These are phyloP conservation scores for Aegypius monachus DNA, from an alignment of 2,113 vertebrate species.

Conservation along the genomic window DNA sequence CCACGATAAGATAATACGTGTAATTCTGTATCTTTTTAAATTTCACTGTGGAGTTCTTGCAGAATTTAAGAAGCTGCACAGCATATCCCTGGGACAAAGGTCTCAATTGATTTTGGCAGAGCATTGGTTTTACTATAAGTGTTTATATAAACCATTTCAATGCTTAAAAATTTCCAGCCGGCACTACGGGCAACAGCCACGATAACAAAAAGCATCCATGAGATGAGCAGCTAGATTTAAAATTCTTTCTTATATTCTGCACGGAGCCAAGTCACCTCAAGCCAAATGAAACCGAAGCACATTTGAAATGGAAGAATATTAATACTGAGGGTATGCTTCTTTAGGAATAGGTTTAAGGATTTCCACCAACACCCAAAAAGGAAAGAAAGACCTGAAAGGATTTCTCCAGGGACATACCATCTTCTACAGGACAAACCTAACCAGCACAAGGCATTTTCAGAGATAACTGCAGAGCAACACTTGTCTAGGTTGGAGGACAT, in stretches of 20 bases:
- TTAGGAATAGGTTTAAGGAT: neutral
- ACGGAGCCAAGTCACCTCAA: neutral
- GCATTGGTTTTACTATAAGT: neutral
- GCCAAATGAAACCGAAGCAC: neutral
- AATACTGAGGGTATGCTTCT: neutral
- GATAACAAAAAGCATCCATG: accelerated
- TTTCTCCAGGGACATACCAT: neutral
- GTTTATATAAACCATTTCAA: neutral
- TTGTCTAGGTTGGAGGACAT: neutral
- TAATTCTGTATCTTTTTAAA: neutral
- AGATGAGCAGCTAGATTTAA: neutral
- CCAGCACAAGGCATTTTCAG: neutral
- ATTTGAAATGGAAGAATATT: neutral
- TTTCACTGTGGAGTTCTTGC: neutral
- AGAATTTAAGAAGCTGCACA: neutral
- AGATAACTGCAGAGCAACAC: neutral
- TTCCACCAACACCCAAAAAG: neutral
- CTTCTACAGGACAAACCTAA: neutral
- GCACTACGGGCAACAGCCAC: neutral
- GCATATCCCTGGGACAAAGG: neutral
- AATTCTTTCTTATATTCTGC: neutral
- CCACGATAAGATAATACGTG: accelerated
- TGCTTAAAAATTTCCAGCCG: neutral
- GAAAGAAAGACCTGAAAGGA: neutral
- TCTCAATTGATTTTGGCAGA: neutral